Conservation (phyloP, 2,797 vertebrate species). For the Microctenopoma stevenorrisi region DNA sequence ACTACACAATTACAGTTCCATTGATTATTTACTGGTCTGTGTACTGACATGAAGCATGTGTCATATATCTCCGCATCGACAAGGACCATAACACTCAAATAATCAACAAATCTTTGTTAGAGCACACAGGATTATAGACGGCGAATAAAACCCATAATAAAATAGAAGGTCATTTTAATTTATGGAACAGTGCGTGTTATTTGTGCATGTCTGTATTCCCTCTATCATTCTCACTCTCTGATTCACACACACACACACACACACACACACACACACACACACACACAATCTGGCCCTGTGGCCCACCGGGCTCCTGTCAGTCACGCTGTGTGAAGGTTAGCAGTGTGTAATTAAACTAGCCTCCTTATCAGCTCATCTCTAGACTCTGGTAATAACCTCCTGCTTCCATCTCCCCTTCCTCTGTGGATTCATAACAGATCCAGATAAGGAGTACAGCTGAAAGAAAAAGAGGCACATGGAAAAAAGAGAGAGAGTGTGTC, state of each 20-base stretch:
- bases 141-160: constrained; percentile 59
- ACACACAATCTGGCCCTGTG: constrained; percentile 37
- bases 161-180: constrained; percentile 66
- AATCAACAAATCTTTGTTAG: constrained; percentile 63
- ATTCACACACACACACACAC: constrained; percentile 39
- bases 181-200: constrained; percentile 48
- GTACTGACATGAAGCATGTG: background rate
- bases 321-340: constrained; percentile 56
- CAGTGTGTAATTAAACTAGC: constrained; percentile 78
- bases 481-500: background rate
- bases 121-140: constrained; percentile 45
- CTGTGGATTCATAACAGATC: constrained; percentile 56
- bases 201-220: constrained; percentile 32
- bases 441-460: constrained; percentile 56
- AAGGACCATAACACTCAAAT: constrained; percentile 39
- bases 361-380: constrained; percentile 79
- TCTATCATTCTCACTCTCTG: constrained; percentile 23
- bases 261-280: constrained; percentile 35
- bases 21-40: constrained; percentile 19
- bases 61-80: constrained; percentile 29
- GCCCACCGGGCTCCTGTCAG: constrained; percentile 54
- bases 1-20: background rate
- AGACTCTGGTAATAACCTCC: constrained; percentile 78
- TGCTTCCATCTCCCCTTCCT: constrained; percentile 72
- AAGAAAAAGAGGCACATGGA: constrained; percentile 17